Base-by-base conservation (phyloP, 2,113 vertebrate genomes). In the Syrrhaptes paradoxus region DNA sequence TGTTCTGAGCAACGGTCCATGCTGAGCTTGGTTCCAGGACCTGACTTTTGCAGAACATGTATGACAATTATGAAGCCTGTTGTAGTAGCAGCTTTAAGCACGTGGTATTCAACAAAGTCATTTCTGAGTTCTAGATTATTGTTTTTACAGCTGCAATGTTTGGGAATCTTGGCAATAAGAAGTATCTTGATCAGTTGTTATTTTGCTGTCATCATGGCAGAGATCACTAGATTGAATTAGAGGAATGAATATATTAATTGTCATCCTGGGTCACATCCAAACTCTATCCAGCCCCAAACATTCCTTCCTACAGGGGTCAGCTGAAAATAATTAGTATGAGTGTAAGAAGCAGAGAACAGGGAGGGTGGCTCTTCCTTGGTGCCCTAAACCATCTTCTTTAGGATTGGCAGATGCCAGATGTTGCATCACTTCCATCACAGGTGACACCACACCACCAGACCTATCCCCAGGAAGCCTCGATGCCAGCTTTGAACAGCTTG, bases 21-120 rank as follows among this genome's bases (percentile, higher is more conserved):
- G 31, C 36, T 89, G 46, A 89, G 28, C n/a, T 76, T 85, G 55
- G 54, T 24, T 85, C 18, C 55, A 7, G 8, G 51, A 95, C 46
- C 20, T 70, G 58, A 54, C 10, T 90, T 28, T 71, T 91, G 17
- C 34, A 83, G 93, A 92, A 80, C 31, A 57, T 22, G 41, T 62
- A 17, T 62, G n/a, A 17, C 34, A 95, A 52, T 52, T 86, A 77
- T 63, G 59, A 58, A 84, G 31, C 10, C 36, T 83, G 22, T 80
- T 85, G 32, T 73, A 43, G 79, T 59, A 91, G 18, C 62, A 91
- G 38, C 18, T 73, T 93, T 85, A 94, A 90, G 48, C 21, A 57
- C 10, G 20, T 2, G 58, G 17, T 15, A 13, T 81, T 89, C 66
- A 79, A 41, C 9, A 36, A 36, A 9, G 15, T 24, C 90, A 28